Percentiles rank a stretch among this genome's conserved stretches.
Conservation (phyloP, 2,888 invertebrate species). For the Phragmatobia fuliginosa region DNA sequence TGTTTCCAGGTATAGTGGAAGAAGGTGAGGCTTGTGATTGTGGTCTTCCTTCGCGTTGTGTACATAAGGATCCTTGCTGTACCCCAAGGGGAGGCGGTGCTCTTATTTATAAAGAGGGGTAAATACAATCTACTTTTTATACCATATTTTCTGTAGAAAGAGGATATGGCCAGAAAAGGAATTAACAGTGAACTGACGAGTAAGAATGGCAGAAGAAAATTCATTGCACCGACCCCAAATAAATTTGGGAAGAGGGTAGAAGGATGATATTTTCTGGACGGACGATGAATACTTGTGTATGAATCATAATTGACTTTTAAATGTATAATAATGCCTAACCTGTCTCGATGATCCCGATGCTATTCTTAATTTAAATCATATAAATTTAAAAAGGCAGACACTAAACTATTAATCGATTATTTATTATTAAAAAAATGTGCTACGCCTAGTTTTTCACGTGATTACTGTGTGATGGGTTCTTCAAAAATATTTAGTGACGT, state of each 20-base stretch:
- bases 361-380: neutral
- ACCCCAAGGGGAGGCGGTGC: conserved; percentile 79
- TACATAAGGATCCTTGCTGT: conserved; percentile 80
- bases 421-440: neutral
- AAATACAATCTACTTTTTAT: neutral
- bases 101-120: conserved; percentile 72
- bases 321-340: neutral
- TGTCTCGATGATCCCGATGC: too few relatives aligned
- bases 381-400: neutral
- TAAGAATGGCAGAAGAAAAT: too few relatives aligned
- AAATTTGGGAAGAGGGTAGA: too few relatives aligned
- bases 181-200: too few relatives aligned
- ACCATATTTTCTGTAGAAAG: neutral
- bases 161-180: too few relatives aligned
- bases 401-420: neutral
- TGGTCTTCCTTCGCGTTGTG: conserved; percentile 85
- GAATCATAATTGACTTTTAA: too few relatives aligned
- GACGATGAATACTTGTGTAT: too few relatives aligned
- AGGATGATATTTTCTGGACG: too few relatives aligned
- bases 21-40: conserved; percentile 91
- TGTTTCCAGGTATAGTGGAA: conserved; percentile 86
- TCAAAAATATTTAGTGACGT: neutral
- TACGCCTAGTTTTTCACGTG: neutral
- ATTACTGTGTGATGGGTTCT: neutral
- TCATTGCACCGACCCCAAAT: too few relatives aligned